Evolutionary conservation across 2,888 invertebrate species (phyloP), one percentile per base, ranked within the genome.

Genomic region (Lordiphosa andalusiaca): DNA sequence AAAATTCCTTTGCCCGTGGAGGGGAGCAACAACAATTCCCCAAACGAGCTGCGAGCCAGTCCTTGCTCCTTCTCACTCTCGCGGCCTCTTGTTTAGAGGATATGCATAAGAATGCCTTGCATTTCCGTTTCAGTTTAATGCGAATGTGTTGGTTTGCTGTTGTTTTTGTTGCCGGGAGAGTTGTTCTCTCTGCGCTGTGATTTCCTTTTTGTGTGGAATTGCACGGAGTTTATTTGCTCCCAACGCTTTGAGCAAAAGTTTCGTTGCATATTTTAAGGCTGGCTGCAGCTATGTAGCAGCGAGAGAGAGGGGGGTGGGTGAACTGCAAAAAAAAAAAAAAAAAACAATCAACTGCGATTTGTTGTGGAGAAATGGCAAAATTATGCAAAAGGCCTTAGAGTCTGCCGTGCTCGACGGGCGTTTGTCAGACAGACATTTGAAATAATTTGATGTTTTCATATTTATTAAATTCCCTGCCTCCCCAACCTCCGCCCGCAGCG

Each of bases 41-140:
- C 76, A 74, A 76, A 81, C 76, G 67, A 81, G 61, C 47, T 67
- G 52, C 48, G 64, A 47, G 35, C 40, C 53, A 41, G 47, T 58
- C 56, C 62, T 23, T 55, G 42, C 16, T 38, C 39, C 36, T 30
- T 13, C 42, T 64, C 39, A 6, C 64, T 46, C 33, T 52, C 21
- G 46, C 63, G 33, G 16, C 54, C 63, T 60, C 44, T 83, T 78
- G 83, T 78, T 80, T 83, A 83, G 83, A 78, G 82, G 78, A 80
- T 81, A 84, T 84, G 75, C 82, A 84, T 81, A 81, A 81, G 80
- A 84, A 81, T 83, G 83, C 83, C 85, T 83, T 83, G 84, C 81
- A 83, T 85, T 83, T 83, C 83, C 83, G 81, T 67, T 84, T 75
- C 77, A 70, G 81, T 72, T 59, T 56, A 61, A 53, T 60, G 56